Percentiles rank a stretch among this genome's conserved stretches.
Evolutionary conservation across 2,797 vertebrate species (phyloP).

Genomic region (Apogon hyalosoma): DNA sequence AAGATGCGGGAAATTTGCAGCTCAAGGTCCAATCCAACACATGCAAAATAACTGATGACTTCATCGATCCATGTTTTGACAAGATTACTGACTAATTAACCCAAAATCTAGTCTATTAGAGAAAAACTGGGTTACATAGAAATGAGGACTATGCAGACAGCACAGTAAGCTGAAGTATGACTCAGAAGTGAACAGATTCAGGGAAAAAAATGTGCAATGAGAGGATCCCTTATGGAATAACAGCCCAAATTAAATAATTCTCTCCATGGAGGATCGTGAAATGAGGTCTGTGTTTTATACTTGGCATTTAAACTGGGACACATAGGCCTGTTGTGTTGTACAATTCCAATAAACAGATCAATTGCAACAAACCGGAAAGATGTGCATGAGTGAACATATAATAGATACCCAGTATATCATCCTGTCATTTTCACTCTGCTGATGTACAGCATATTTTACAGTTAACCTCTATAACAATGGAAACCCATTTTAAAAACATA

Average conservation of each 20-base stretch:
- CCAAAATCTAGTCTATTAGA: not conserved
- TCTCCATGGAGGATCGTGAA: constrained; percentile 62
- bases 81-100: not conserved
- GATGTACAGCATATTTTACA: not conserved
- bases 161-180: constrained; percentile 12
- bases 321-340: constrained; percentile 21
- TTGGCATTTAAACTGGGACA: constrained; percentile 76
- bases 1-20: not conserved
- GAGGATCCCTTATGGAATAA: constrained; percentile 57
- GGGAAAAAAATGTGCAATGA: constrained; percentile 42
- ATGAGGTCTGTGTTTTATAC: constrained; percentile 66
- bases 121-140: not conserved
- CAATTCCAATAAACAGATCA: constrained; percentile 58
- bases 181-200: constrained; percentile 35
- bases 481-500: not conserved
- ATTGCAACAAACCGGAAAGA: constrained; percentile 64
- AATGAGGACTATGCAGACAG: constrained; percentile 22
- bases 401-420: constrained; percentile 13
- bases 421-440: not conserved
- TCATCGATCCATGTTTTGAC: not conserved
- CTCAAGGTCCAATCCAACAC: not conserved
- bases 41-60: not conserved
- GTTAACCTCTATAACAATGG: not conserved
- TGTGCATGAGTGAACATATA: constrained; percentile 45
- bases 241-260: constrained; percentile 68